Evolutionary conservation across 2,888 invertebrate genomes (phyloP), one percentile per base, ranked within the genome.

Genomic region (Mythimna pallens): DNA sequence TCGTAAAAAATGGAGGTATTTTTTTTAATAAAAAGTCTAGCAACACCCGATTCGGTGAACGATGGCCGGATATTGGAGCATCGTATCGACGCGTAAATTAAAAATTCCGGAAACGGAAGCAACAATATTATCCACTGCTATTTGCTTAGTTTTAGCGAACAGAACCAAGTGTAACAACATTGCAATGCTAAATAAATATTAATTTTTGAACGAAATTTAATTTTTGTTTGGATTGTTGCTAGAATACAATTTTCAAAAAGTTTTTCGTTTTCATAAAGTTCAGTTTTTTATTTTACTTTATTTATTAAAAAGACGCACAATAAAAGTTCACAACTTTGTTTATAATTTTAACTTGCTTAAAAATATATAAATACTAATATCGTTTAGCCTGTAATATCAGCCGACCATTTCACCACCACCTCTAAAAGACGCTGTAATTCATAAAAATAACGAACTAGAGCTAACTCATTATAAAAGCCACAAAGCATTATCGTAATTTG

Each of bases 11-110:
- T 69, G 62, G 34, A 65, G 54, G 61, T 36, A 70, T 71, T 76
- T 76, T 82, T 25, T 84, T 75, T 54, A 76, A 73, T 73, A 74
- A 86, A 86, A 84, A 81, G 65, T 72, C 76, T 81, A 78, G 75
- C 76, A 76, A 64, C 80, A 80, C n/a, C 61, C 81, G 73, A 76
- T 82, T 81, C 80, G 71, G 78, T 76, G 83, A 88, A 84, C 88
- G 87, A 90, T 88, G 84, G 81, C 85, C 89, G 88, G 91, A 92
- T 91, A 91, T 91, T 92, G 92, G 85, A 90, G 88, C 88, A 77
- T 76, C 79, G 86, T 82, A 86, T 89, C 81, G 86, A 81, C 84
- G 89, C 90, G 90, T 87, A 91, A 91, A 92, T 92, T 91, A 92
- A 91, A 91, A 91, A 92, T 91, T 89, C 91, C 90, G 86, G 88